A percentile compares a stretch with the other conserved stretches of the same genome.
Conservation (phyloP, 2,888 invertebrate species). For the Phengaris alcon region DNA sequence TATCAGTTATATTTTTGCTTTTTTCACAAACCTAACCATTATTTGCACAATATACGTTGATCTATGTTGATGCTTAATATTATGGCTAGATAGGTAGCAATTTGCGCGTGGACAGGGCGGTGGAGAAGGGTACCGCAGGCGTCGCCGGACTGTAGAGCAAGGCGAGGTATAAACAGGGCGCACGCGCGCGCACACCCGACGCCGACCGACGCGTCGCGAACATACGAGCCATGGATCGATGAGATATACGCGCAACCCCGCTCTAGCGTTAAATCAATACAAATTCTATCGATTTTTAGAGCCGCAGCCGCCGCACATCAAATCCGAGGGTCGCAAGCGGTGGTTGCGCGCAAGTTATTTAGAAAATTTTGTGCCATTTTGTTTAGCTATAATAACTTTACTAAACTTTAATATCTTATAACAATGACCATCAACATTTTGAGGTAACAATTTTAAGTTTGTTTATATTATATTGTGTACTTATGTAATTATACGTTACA, state of each 20-base stretch:
- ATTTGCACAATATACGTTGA: not conserved
- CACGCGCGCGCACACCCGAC: conserved; percentile 43
- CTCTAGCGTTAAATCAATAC: conserved; percentile 84
- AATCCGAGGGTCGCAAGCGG: conserved; percentile 74
- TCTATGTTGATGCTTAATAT: not conserved
- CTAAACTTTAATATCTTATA: too few species aligned
- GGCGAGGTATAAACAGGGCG: conserved; percentile 46
- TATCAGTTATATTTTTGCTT: too few species aligned
- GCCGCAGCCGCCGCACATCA: conserved; percentile 80
- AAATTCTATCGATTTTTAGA: conserved; percentile 86
- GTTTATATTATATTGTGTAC: not conserved
- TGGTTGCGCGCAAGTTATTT: conserved; percentile 64
- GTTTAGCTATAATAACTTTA: too few species aligned
- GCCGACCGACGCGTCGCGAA: conserved; percentile 57
- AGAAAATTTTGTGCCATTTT: too few species aligned
- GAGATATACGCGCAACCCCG: conserved; percentile 88
- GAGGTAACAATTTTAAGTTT: not conserved
- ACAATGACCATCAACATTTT: not conserved
- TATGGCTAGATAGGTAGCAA: conserved; percentile 32
- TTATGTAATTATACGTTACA: not conserved
- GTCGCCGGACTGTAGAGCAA: conserved; percentile 54
- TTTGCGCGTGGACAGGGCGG: conserved; percentile 74
- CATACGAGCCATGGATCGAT: conserved; percentile 79
- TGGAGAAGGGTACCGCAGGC: conserved; percentile 49
- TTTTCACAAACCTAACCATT: too few species aligned